Percentiles rank a stretch among this genome's conserved stretches.
Evolutionary conservation across 2,888 invertebrate genomes (phyloP).

Genomic region (Atherix ibis): DNA sequence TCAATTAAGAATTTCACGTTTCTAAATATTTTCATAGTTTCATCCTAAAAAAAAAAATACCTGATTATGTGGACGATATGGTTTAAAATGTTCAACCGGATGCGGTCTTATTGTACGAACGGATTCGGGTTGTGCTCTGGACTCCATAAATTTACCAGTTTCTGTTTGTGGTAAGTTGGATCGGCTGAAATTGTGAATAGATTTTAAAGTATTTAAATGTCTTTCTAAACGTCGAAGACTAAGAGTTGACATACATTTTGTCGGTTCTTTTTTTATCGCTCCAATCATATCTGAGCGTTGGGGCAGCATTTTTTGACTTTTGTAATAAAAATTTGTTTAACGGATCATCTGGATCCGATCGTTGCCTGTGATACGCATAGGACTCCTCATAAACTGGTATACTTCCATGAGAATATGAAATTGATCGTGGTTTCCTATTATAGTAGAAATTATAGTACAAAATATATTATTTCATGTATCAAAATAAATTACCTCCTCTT

Average conservation of each 20-base stretch:
- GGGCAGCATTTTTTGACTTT: constrained; percentile 11
- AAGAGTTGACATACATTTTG: no score
- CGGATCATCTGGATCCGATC: constrained; percentile 12
- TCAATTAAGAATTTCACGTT: no score
- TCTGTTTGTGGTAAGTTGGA: no score
- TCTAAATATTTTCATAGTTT: no score
- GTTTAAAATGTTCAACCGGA: no score
- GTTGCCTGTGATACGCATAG: constrained; percentile 18
- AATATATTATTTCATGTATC: neutral
- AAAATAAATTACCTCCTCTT: neutral
- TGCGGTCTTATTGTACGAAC: no score
- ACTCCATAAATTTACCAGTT: no score
- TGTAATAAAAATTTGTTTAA: constrained; percentile 12
- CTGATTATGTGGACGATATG: no score
- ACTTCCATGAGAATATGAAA: constrained; percentile 24
- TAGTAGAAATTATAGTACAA: neutral
- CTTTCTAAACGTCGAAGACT: neutral
- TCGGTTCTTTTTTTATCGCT: no score
- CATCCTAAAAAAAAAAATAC: no score
- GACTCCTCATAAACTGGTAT: constrained; percentile 27
- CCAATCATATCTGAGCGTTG: constrained; percentile 18
- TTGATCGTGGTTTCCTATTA: constrained; percentile 27
- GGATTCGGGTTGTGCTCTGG: neutral
- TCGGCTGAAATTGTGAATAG: constrained; percentile 10
- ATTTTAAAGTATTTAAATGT: neutral